Evolutionary conservation across 2,797 vertebrate genomes (phyloP), one percentile per base, ranked within the genome.

Genomic region (Megalops cyprinoides): DNA sequence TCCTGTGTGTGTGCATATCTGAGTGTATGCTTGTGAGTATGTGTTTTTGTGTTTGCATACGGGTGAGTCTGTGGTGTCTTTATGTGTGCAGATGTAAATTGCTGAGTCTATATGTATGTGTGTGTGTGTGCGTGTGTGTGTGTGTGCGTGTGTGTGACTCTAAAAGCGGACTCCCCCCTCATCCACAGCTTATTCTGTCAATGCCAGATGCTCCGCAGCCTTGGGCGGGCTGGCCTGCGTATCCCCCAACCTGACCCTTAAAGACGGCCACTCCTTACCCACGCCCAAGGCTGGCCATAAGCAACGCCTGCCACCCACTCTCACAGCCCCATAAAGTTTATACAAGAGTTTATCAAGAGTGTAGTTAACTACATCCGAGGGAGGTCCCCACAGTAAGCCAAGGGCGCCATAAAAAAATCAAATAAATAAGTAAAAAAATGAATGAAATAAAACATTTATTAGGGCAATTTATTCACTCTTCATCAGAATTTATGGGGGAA

Each of bases 121-220:
- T 53, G 12, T 4, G 12, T 37, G 1, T 10, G 48, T 20, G 25
- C 25, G 20, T 25, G 2, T 15, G 3, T 7, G 23, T 10, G 2
- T 60, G 23, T 60, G 82, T 83, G 96, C 95, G 91, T 97, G 12
- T 37, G 1, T 83, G 96, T 95, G 91, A 96, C 91, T 95, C 96
- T 76, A 92, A 65, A 87, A 51, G 81, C 90, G 14, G 97, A 99
- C 42, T 91, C 91, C 74, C 91, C 91, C 39, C 84, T 94, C 92
- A 85, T 91, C 83, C 96, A 96, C 6, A 80, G 92, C 0, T 1
- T 97, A 91, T 88, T 95, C 62, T 93, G 96, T n/a, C 96, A 96
- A 92, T 98, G 97, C 91, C 90, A 89, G 84, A 95, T 97, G 96
- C 96, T 96, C 90, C 88, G 96, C 89, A 93, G 94, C 76, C 98